Evolutionary conservation across 2,113 vertebrate genomes (phyloP), one percentile per base, ranked within the genome.

Genomic region (Brienomyrus longianalis): DNA sequence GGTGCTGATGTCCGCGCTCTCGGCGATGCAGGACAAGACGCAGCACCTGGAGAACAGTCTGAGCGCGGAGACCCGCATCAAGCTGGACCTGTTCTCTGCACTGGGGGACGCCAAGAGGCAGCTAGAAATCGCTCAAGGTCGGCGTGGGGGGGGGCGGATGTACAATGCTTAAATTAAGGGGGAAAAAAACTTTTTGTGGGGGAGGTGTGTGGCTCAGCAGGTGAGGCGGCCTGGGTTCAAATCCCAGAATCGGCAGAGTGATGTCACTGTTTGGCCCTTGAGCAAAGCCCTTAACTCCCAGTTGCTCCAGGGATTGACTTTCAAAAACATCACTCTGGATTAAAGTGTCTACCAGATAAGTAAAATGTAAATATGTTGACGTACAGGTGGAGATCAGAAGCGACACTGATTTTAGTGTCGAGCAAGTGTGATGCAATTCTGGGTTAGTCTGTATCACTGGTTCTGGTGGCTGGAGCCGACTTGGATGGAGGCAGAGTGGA

Each of bases 31-130:
- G 95, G 98, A 99, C 94, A 99, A 99, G 96, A 99, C 98, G 0
- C 98, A 99, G 94, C 98, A 99, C 96, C 96, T 99, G 94, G 98
- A 99, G 95, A 99, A 99, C 96, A 99, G 98, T 95, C 96, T 99
- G 93, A 99, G 98, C 0, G 98, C 98, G 3, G 98, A 99, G 95
- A 99, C 98, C 0, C 95, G 98, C 90, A 98, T 99, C 96, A 99
- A 99, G 92, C 95, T 99, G 95, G 98, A 99, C 93, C 97, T 99
- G 0, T 99, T 99, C 94, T 99, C 98, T 9, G 98, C 98, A 0
- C 96, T 99, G 92, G 98, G 98, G 3, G 98, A 99, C 1, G 98
- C 98, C 88, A 99, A 99, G 92, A 95, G 98, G 91, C 98, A 99
- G 96, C 98, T 99, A 0, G 98, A 99, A 96, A 99, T 99, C 56